A percentile compares a stretch with the other conserved stretches of the same genome.
Evolutionary conservation across 2,797 vertebrate species (phyloP).

Genomic region (Syngnathus rostellatus): DNA sequence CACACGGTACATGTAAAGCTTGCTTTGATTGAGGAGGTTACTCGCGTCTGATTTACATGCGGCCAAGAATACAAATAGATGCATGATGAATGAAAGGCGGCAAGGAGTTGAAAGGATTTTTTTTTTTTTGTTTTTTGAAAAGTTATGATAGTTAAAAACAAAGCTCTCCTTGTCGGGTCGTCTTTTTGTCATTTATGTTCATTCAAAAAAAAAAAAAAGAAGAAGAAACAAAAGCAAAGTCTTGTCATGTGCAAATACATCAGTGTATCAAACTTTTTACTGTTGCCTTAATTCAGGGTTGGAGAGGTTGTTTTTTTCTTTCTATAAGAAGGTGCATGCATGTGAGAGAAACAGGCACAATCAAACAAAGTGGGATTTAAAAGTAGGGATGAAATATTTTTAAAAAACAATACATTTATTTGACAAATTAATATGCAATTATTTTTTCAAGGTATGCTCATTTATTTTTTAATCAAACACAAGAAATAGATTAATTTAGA

Average conservation of each 20-base stretch:
- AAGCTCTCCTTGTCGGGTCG: constrained; percentile 34
- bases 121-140: constrained; percentile 33
- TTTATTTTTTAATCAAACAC: too few relatives aligned
- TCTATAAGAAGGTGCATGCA: background rate
- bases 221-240: constrained; percentile 3
- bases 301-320: background rate
- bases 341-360: background rate
- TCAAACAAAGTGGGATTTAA: background rate
- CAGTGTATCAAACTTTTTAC: constrained; percentile 1
- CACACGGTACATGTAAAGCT: constrained; percentile 39
- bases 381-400: too few relatives aligned
- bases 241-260: constrained; percentile 3
- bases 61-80: constrained; percentile 52
- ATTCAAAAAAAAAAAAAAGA: constrained; percentile 2
- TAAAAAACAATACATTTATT: too few relatives aligned
- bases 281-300: background rate
- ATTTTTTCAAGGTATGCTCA: too few relatives aligned
- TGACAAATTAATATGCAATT: too few relatives aligned
- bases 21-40: constrained; percentile 66
- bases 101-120: constrained; percentile 34
- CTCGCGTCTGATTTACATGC: constrained; percentile 45
- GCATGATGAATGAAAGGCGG: constrained; percentile 26
- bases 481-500: too few relatives aligned
- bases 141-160: constrained; percentile 39
- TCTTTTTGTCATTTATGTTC: constrained; percentile 37